These are phyloP conservation scores for Catharus bicknelli DNA, from an alignment of 2,113 vertebrate genomes.

Conservation along the genomic window DNA sequence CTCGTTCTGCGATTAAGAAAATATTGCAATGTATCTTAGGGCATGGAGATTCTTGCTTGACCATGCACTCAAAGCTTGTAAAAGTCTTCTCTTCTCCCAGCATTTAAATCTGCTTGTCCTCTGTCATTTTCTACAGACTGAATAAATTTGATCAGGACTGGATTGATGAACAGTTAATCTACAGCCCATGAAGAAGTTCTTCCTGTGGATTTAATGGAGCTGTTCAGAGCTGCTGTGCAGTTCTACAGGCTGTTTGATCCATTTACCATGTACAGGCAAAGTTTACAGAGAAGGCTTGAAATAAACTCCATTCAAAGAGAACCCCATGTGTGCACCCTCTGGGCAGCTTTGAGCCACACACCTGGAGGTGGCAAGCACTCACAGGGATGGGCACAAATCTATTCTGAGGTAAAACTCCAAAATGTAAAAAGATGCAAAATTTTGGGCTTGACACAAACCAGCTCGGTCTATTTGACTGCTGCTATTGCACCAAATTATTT, in stretches of 20 bases:
- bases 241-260: not conserved
- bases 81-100: not conserved
- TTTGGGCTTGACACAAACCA: not conserved
- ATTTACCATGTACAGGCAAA: not conserved
- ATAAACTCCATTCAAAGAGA: not conserved
- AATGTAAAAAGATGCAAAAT: not conserved
- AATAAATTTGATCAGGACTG: not conserved
- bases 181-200: not conserved
- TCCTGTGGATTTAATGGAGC: not conserved
- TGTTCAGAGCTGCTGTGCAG: not conserved
- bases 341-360: not conserved
- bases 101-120: not conserved
- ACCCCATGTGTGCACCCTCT: accelerated
- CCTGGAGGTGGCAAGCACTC: not conserved
- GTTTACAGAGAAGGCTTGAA: not conserved
- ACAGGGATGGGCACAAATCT: not conserved
- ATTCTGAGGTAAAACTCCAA: not conserved
- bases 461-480: not conserved
- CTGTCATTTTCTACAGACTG: not conserved
- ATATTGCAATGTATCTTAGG: not conserved
- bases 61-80: not conserved
- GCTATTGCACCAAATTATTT: not conserved
- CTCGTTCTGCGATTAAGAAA: not conserved
- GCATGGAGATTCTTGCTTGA: not conserved
- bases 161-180: not conserved